Conservation (phyloP, 2,113 vertebrate species). For the Tympanuchus pallidicinctus region DNA sequence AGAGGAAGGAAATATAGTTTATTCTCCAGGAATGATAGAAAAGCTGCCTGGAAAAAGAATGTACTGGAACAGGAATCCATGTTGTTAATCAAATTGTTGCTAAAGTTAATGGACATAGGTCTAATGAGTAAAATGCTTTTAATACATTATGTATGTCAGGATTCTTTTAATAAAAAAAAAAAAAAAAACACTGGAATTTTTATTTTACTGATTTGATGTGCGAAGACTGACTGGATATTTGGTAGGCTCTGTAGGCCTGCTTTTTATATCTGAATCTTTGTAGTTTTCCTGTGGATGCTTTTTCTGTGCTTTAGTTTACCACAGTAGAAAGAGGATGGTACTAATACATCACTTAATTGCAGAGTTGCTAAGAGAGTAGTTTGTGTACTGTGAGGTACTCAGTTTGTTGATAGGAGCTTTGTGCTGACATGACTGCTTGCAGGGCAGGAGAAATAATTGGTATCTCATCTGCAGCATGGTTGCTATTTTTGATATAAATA, state of each 20-base stretch:
- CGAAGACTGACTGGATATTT: fast-evolving
- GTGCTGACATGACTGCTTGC: not conserved
- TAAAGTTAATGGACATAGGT: fast-evolving
- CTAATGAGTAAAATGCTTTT: not conserved
- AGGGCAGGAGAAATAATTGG: not conserved
- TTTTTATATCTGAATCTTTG: not conserved
- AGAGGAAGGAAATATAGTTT: not conserved
- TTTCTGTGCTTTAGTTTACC: not conserved
- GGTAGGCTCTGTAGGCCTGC: not conserved
- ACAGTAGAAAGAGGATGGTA: too few species aligned
- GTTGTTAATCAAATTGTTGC: not conserved
- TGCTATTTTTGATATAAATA: not conserved
- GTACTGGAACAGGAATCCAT: not conserved
- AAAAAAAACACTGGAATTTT: not conserved
- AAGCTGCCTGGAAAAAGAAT: not conserved
- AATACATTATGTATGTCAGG: not conserved
- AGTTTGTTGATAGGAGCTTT: not conserved
- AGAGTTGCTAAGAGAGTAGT: not conserved
- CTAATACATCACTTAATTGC: not conserved
- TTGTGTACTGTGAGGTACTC: not conserved
- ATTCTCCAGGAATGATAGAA: not conserved
- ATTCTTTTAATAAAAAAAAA: not conserved
- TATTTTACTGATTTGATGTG: not conserved
- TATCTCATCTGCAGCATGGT: not conserved
- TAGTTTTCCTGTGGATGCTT: not conserved